Conservation (phyloP, 1,140 invertebrate genomes). For the Drosophila punjabiensis region DNA sequence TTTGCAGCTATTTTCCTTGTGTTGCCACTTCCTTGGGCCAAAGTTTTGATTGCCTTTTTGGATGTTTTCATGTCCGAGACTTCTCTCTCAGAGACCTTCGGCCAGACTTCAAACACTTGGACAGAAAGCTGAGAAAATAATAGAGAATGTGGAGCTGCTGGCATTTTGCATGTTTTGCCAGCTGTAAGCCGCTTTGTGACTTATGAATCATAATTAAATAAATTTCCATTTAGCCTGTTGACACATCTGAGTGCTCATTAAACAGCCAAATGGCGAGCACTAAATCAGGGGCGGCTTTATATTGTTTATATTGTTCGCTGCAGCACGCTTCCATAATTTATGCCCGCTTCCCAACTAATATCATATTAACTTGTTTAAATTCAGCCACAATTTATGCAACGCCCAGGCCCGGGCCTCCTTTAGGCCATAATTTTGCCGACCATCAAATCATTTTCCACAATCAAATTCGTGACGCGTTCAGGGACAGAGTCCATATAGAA, state of each 20-base stretch:
- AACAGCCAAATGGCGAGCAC: constrained; percentile 72
- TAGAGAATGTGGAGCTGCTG: constrained; percentile 15
- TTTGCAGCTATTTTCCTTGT: constrained; percentile 13
- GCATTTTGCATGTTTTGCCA: constrained; percentile 33
- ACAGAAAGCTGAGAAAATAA: constrained; percentile 9
- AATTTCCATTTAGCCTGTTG: constrained; percentile 80
- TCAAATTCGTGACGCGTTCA: constrained; percentile 48
- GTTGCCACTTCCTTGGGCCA: constrained; percentile 43
- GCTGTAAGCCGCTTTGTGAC: constrained; percentile 52
- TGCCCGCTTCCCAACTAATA: constrained; percentile 71
- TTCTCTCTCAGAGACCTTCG: constrained; percentile 3
- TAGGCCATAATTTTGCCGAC: constrained; percentile 56
- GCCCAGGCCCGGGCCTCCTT: constrained; percentile 49
- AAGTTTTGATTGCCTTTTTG: constrained; percentile 79
- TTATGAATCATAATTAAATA: constrained; percentile 78
- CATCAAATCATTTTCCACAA: constrained; percentile 55
- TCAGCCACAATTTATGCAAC: constrained; percentile 60
- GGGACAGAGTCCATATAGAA: constrained; percentile 14
- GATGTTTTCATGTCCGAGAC: constrained; percentile 34
- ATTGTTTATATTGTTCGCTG: constrained; percentile 50
- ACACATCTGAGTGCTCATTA: constrained; percentile 83
- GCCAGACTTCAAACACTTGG: constrained; percentile 19
- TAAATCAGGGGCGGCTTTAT: constrained; percentile 72
- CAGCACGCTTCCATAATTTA: constrained; percentile 74
- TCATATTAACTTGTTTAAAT: constrained; percentile 73